Base-by-base conservation (phyloP, 2,888 invertebrate species). In the Syritta pipiens region DNA sequence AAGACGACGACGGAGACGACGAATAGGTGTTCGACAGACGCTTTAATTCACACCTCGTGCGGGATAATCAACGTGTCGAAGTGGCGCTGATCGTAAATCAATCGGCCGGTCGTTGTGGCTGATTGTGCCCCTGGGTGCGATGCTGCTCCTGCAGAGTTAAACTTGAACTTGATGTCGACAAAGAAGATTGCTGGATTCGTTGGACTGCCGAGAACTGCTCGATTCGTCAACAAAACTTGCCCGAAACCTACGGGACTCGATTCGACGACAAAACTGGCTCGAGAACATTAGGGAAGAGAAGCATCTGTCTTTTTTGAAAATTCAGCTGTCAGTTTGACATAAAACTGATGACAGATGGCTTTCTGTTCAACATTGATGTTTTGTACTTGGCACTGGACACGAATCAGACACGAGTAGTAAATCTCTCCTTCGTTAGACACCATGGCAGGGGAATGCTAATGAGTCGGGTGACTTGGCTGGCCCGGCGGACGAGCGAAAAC, bases 21-120 rank as follows among this genome's bases (percentile, higher is more conserved):
- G 7, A 1, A 30, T 26, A 63, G 48, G 53, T 60, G 65, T 53
- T 65, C 35, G 48, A 55, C 30, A 55, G 59, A 55, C 53, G 53
- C 71, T 71, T 77, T 67, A 62, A 62, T 74, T 79, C 60, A 62
- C 79, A 79, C 79, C 77, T 79, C 62, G 55, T 68, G 67, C 55
- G 28, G 44, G 28, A 60, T 68, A 79, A 79, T 79, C 60, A 74
- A 68, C 74, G 68, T 67, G 57, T 62, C 55, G n/a, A 71, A 35
- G 55, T 72, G 79, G 67, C 79, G 67, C 74, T 79, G 57, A 68
- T 74, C 74, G 67, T 79, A 79, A 79, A 79, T 79, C 79, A 79
- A 72, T 62, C 72, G 67, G 19, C 17, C 24, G 74, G 62, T 57
- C 79, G 60, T 14, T 26, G 14, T 42, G 42, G 22, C 59, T 60